Percentiles rank a stretch among this genome's conserved stretches.
Conservation (phyloP, 2,113 vertebrate species). For the Sylvicapra grimmia region DNA sequence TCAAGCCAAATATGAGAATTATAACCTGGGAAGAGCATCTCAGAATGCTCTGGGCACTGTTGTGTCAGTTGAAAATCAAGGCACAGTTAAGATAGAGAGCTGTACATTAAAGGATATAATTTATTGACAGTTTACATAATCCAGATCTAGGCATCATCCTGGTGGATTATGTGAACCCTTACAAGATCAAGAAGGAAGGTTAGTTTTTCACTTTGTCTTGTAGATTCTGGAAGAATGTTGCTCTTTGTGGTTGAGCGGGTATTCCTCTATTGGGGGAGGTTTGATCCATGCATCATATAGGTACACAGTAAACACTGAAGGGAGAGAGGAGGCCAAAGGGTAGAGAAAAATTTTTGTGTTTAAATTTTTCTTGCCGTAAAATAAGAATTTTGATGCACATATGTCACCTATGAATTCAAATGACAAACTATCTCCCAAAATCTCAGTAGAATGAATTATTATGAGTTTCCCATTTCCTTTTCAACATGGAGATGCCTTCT, state of each 20-base stretch:
- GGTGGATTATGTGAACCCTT: background rate
- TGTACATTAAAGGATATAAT: background rate
- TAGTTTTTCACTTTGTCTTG: background rate
- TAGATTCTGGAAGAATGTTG: background rate
- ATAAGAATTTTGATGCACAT: background rate
- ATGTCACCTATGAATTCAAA: constrained; percentile 1
- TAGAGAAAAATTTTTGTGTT: background rate
- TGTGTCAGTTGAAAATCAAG: background rate
- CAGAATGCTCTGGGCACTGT: background rate
- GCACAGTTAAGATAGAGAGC: background rate
- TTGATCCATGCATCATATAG: background rate
- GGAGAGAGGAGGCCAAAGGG: background rate
- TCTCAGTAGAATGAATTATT: background rate
- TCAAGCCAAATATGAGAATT: background rate
- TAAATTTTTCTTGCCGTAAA: background rate
- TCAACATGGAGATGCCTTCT: background rate
- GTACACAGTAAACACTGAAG: background rate
- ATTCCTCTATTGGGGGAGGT: background rate
- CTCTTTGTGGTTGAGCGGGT: background rate
- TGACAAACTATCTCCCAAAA: background rate
- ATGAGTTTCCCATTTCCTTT: background rate
- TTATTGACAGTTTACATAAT: background rate
- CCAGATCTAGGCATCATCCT: background rate
- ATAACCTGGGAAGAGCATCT: background rate
- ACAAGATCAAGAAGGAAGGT: background rate